Evolutionary conservation across 2,797 vertebrate genomes (phyloP).

Genomic region (Zalophus californianus): DNA sequence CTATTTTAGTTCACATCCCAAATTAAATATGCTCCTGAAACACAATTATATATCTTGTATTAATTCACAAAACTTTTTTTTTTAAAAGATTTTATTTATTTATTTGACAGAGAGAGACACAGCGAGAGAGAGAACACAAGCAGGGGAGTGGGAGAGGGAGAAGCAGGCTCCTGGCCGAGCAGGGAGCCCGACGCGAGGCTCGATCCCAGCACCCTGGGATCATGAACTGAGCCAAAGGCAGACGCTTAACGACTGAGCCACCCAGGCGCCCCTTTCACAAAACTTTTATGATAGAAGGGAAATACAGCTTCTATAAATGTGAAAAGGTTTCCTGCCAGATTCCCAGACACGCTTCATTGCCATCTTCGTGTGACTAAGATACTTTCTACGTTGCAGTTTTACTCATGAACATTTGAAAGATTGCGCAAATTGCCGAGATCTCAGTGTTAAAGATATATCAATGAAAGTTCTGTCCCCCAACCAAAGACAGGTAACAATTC

Average conservation of each 20-base stretch:
- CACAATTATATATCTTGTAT: constrained; percentile 43
- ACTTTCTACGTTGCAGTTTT: background rate
- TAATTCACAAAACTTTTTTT: constrained; percentile 29
- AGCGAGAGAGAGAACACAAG: too few relatives aligned
- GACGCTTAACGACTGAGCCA: background rate
- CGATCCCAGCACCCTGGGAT: too few relatives aligned
- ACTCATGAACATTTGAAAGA: constrained; percentile 8
- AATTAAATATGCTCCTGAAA: constrained; percentile 40
- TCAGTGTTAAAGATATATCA: background rate
- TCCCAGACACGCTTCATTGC: background rate
- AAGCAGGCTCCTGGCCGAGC: too few relatives aligned
- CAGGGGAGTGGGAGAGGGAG: too few relatives aligned
- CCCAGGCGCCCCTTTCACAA: background rate
- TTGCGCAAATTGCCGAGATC: background rate
- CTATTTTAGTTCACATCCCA: background rate
- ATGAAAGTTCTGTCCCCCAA: background rate
- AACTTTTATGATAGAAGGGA: background rate
- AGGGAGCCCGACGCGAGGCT: too few relatives aligned
- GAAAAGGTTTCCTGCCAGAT: constrained; percentile 11
- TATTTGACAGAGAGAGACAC: too few relatives aligned
- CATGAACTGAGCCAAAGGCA: too few relatives aligned
- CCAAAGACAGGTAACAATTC: background rate
- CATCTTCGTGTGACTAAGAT: background rate
- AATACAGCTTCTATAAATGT: background rate
- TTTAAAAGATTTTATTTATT: too few relatives aligned